Evolutionary conservation across 2,113 vertebrate genomes (phyloP).

Genomic region (Paratilapia polleni): DNA sequence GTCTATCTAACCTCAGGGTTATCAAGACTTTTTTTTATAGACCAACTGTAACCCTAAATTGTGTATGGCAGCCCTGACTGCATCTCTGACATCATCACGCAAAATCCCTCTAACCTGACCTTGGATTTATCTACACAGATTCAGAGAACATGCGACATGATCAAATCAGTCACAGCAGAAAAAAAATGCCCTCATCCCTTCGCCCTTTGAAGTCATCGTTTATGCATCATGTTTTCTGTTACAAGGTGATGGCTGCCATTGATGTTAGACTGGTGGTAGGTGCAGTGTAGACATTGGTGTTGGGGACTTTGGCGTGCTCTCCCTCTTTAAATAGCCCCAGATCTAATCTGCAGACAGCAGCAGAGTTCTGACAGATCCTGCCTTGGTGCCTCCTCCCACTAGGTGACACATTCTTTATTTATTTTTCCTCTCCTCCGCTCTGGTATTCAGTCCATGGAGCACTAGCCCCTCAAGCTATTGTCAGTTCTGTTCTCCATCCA

Average conservation of each 20-base stretch:
- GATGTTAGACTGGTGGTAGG: slow-evolving; percentile 43
- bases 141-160: slow-evolving; percentile 7
- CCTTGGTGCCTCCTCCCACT: slow-evolving; percentile 77
- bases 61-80: slow-evolving; percentile 8
- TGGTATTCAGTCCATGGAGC: slow-evolving; percentile 80
- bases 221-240: slow-evolving; percentile 42
- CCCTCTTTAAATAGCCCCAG: slow-evolving; percentile 80
- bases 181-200: neutral
- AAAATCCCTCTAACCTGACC: slow-evolving; percentile 51
- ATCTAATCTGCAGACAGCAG: slow-evolving; percentile 84
- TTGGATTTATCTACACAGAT: slow-evolving; percentile 47
- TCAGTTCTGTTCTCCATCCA: slow-evolving; percentile 82
- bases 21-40: slow-evolving; percentile 45
- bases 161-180: slow-evolving; percentile 33
- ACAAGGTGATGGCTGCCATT: slow-evolving; percentile 60
- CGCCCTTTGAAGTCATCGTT: slow-evolving; percentile 32
- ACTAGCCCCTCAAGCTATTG: slow-evolving; percentile 80
- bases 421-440: slow-evolving; percentile 71
- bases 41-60: slow-evolving; percentile 37
- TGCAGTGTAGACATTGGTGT: slow-evolving; percentile 61
- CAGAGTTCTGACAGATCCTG: slow-evolving; percentile 81
- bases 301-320: slow-evolving; percentile 49
- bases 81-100: slow-evolving; percentile 51
- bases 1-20: slow-evolving; percentile 37
- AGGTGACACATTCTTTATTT: slow-evolving; percentile 80